Percentiles rank a stretch among this genome's conserved stretches.
Evolutionary conservation across 2,797 vertebrate species (phyloP).

Genomic region (Babyrousa celebensis): DNA sequence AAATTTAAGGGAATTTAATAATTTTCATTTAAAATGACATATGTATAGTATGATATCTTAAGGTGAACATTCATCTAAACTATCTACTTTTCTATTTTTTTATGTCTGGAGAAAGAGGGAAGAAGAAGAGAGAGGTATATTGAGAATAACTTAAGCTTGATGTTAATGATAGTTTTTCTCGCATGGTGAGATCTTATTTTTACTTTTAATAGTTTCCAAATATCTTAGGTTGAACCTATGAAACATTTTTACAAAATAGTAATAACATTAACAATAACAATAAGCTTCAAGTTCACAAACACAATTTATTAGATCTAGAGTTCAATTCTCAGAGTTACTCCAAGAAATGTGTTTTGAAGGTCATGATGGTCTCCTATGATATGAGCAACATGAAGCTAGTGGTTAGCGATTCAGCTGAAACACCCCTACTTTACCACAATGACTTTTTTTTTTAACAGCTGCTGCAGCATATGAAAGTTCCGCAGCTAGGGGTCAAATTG

Average conservation of each 20-base stretch:
- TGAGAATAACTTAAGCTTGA: neutral
- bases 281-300: slow-evolving; percentile 36
- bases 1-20: neutral
- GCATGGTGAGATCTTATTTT: neutral
- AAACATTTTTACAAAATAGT: slow-evolving; percentile 46
- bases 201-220: neutral
- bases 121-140: neutral
- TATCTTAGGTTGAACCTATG: neutral
- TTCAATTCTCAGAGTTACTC: slow-evolving; percentile 20
- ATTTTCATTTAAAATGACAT: slow-evolving; percentile 17
- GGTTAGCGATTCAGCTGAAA: neutral
- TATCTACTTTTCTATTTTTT: neutral
- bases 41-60: neutral
- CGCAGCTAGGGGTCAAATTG: no score
- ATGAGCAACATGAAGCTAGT: neutral
- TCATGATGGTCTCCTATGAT: neutral
- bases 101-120: neutral
- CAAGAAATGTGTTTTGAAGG: neutral
- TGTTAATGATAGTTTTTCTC: slow-evolving; percentile 18
- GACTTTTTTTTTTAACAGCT: neutral
- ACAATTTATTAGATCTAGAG: neutral
- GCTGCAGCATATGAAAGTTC: no score
- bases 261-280: neutral
- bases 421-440: neutral
- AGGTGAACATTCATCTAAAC: neutral